phyloP scores from a whole-genome alignment of 2,113 vertebrate genomes.

The Bettongia penicillata region DNA sequence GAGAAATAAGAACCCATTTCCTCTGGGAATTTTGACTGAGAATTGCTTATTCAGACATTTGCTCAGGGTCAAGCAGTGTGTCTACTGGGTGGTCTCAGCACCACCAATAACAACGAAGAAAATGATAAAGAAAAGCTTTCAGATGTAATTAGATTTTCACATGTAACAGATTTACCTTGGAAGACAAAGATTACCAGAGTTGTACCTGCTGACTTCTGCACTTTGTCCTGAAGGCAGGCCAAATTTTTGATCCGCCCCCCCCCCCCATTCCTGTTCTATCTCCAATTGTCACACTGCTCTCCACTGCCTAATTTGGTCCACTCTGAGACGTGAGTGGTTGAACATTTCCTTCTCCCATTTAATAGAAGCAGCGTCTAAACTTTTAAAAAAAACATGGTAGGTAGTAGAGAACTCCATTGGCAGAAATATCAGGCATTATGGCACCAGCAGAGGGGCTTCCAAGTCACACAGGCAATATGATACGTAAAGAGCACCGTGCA shows the following conservation, averaged over 20 bases:
- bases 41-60: neutral
- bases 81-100: neutral
- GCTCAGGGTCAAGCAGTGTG: neutral
- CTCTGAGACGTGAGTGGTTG: neutral
- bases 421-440: neutral
- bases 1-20: neutral
- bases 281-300: neutral
- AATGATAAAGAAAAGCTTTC: neutral
- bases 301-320: neutral
- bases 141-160: neutral
- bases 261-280: neutral
- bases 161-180: neutral
- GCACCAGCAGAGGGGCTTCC: neutral
- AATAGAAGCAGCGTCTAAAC: neutral
- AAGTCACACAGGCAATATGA: neutral
- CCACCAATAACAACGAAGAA: neutral
- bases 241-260: neutral
- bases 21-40: neutral
- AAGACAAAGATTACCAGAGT: neutral
- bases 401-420: neutral
- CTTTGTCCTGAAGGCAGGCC: neutral
- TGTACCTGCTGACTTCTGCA: neutral
- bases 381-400: neutral
- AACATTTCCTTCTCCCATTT: neutral
- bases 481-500: neutral